Evolutionary conservation across 2,888 invertebrate genomes (phyloP).

Genomic region (Cheilosia pagana): DNA sequence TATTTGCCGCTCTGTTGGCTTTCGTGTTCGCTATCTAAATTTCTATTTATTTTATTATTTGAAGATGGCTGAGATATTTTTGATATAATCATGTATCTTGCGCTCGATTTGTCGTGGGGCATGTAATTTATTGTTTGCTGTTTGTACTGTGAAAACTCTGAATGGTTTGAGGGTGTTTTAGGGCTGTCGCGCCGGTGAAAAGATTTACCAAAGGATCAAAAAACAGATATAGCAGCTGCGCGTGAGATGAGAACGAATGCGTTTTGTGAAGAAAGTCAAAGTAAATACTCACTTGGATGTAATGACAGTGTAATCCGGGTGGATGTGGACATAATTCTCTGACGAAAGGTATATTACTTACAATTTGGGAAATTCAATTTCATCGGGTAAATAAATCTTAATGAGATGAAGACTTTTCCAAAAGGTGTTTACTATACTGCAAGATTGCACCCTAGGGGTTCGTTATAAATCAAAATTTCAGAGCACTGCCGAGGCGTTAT

Average conservation of each 20-base stretch:
- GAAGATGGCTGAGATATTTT: conserved; percentile 49
- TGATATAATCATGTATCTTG: conserved; percentile 66
- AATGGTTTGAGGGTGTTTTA: conserved; percentile 60
- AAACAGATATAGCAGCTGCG: conserved; percentile 55
- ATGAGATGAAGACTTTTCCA: conserved; percentile 35
- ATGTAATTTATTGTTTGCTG: conserved; percentile 58
- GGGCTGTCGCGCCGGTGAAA: conserved; percentile 2
- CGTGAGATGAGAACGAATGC: conserved; percentile 16
- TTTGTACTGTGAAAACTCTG: background rate
- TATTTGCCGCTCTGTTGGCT: conserved; percentile 56
- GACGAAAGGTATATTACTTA: conserved; percentile 6
- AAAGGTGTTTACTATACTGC: conserved; percentile 15
- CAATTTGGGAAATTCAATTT: conserved; percentile 50
- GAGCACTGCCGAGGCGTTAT: too few relatives aligned
- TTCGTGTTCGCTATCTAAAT: conserved; percentile 33
- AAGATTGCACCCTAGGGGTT: conserved; percentile 4
- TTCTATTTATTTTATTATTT: conserved; percentile 66
- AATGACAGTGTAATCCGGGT: conserved; percentile 24
- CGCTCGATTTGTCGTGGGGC: conserved; percentile 69
- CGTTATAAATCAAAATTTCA: background rate
- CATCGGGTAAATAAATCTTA: conserved; percentile 52
- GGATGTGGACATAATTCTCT: conserved; percentile 21
- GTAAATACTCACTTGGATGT: conserved; percentile 39
- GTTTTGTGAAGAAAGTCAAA: conserved; percentile 36
- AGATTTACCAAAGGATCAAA: conserved; percentile 33